Percentiles rank a stretch among this genome's conserved stretches.
phyloP scores from a whole-genome alignment of 2,113 vertebrate species.

The Ailuropoda melanoleuca region DNA sequence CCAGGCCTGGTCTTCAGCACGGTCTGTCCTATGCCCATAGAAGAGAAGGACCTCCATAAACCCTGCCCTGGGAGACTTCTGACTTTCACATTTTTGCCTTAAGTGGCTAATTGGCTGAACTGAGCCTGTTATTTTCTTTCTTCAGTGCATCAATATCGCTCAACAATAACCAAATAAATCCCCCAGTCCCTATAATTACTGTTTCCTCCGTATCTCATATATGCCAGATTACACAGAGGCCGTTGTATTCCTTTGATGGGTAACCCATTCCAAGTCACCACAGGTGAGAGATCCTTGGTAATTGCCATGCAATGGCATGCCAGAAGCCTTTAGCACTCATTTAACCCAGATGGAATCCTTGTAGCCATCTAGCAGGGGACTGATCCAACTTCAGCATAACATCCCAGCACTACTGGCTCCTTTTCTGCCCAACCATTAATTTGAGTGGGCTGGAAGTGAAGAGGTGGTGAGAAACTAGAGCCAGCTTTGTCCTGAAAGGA shows the following conservation, averaged over 20 bases:
- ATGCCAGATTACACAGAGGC: slow-evolving; percentile 34
- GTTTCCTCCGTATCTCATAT: slow-evolving; percentile 45
- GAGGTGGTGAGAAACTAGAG: not conserved
- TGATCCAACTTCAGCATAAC: not conserved
- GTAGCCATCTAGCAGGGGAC: slow-evolving; percentile 50
- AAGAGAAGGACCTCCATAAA: not conserved
- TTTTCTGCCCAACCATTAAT: not conserved
- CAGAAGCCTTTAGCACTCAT: slow-evolving; percentile 9
- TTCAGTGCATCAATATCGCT: slow-evolving; percentile 19
- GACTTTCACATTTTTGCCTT: slow-evolving; percentile 9
- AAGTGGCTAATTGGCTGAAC: slow-evolving; percentile 42
- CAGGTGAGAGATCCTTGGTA: slow-evolving; percentile 63
- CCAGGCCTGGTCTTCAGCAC: not conserved
- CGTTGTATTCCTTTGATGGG: not conserved
- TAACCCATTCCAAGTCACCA: slow-evolving; percentile 50
- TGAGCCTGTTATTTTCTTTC: slow-evolving; percentile 49
- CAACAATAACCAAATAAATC: slow-evolving; percentile 38
- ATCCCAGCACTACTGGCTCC: not conserved
- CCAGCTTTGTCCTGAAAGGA: not conserved
- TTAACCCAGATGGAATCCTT: not conserved
- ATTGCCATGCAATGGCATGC: not conserved
- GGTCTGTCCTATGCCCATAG: not conserved
- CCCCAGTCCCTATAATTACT: slow-evolving; percentile 34
- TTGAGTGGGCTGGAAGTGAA: not conserved
- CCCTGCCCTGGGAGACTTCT: not conserved